Percentiles rank a stretch among this genome's conserved stretches.
These are phyloP conservation scores for Patella ulyssiponensis DNA, from an alignment of 2,888 invertebrate genomes.

Conservation along the genomic window DNA sequence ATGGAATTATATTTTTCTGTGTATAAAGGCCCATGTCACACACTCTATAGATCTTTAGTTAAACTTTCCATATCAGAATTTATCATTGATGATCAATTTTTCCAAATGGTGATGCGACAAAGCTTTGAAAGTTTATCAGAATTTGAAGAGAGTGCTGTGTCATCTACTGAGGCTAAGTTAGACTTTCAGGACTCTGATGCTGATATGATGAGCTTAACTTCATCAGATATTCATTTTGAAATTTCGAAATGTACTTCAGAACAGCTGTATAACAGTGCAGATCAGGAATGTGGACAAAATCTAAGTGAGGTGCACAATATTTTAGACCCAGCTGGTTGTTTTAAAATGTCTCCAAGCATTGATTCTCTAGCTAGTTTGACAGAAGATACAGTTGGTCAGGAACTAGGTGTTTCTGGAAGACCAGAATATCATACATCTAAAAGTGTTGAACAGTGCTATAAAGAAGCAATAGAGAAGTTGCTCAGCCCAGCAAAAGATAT, in stretches of 20 bases:
- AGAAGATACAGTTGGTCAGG: constrained; percentile 4
- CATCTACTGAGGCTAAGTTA: not conserved
- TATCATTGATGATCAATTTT: constrained; percentile 25
- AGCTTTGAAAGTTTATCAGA: not conserved
- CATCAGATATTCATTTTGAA: constrained; percentile 24
- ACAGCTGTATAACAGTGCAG: constrained; percentile 31
- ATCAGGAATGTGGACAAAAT: constrained; percentile 29
- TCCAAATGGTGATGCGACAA: constrained; percentile 13
- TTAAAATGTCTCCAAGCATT: not conserved
- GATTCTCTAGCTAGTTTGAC: not conserved
- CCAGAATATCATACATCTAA: not conserved
- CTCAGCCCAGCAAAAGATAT: not conserved
- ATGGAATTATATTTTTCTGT: constrained; percentile 52
- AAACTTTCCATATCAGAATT: constrained; percentile 19
- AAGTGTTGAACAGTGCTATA: not conserved
- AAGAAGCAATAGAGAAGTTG: constrained; percentile 5
- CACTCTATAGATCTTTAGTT: constrained; percentile 28
- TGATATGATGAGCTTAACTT: constrained; percentile 6
- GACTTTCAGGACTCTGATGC: not conserved
- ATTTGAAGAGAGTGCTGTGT: not conserved
- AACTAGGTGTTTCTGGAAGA: not conserved
- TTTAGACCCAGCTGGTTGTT: constrained; percentile 6
- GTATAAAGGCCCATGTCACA: constrained; percentile 41
- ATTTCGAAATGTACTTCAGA: constrained; percentile 30
- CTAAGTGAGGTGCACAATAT: constrained; percentile 11